Evolutionary conservation across 2,113 vertebrate genomes (phyloP).

Genomic region (Antennarius striatus): DNA sequence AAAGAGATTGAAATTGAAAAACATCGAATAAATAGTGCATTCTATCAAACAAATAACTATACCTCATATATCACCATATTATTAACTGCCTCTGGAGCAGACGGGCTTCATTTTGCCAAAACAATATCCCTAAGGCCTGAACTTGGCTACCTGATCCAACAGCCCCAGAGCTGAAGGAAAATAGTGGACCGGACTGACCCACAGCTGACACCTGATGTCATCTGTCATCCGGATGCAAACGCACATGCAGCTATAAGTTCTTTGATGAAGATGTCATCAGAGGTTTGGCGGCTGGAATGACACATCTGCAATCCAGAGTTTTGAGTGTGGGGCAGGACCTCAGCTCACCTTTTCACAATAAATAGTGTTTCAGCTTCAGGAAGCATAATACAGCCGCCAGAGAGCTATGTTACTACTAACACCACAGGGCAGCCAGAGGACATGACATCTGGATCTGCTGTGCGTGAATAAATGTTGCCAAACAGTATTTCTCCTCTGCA

Average conservation of each 20-base stretch:
- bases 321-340: constrained; percentile 8
- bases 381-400: constrained; percentile 25
- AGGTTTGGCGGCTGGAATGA: constrained; percentile 3
- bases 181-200: constrained; percentile 29
- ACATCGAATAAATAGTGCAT: no score
- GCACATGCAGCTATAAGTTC: constrained; percentile 34
- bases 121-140: constrained; percentile 50
- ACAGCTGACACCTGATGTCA: constrained; percentile 42
- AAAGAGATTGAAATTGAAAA: no score
- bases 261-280: constrained; percentile 48
- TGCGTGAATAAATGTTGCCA: constrained; percentile 52
- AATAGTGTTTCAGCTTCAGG: constrained; percentile 46
- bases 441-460: constrained; percentile 67
- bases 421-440: constrained; percentile 63
- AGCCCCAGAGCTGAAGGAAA: constrained; percentile 23
- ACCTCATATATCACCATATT: constrained; percentile 38
- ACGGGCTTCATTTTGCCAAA: constrained; percentile 41
- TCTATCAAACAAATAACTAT: no score
- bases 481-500: constrained; percentile 48
- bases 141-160: constrained; percentile 10
- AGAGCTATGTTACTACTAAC: constrained; percentile 30
- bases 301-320: constrained; percentile 27
- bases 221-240: constrained; percentile 7
- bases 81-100: constrained; percentile 33
- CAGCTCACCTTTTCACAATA: constrained; percentile 48